Evolutionary conservation across 30 jellyfish, hydroid and myxozoan species (phyloP).

Genomic region (Hydra vulgaris): DNA sequence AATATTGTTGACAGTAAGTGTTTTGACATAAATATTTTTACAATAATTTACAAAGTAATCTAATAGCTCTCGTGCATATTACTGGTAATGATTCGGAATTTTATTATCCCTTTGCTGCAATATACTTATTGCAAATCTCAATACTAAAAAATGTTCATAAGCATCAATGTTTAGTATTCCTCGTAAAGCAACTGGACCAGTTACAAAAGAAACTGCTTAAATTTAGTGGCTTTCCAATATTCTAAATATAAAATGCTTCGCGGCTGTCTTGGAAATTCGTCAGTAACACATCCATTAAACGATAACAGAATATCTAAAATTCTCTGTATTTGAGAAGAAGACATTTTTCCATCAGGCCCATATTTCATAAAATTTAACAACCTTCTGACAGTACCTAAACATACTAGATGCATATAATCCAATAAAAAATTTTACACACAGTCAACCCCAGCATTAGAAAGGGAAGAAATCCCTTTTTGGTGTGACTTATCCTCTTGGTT

Average conservation of each 20-base stretch:
- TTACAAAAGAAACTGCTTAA: background rate
- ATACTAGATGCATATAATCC: background rate
- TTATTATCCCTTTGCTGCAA: background rate
- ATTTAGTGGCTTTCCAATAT: background rate
- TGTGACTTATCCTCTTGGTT: too few species aligned
- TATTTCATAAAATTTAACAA: background rate
- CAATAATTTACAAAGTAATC: too few species aligned
- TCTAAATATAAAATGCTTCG: too few species aligned
- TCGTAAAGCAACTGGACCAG: background rate
- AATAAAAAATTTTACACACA: background rate
- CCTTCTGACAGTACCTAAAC: background rate
- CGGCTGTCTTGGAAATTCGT: too few species aligned
- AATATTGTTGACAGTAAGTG: background rate
- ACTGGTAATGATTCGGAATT: background rate
- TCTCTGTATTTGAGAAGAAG: background rate
- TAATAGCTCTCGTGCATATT: background rate
- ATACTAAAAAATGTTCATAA: background rate
- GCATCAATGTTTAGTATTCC: too few species aligned
- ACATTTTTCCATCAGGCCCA: background rate
- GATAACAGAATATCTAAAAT: too few species aligned
- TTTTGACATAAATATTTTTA: background rate
- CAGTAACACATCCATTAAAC: too few species aligned
- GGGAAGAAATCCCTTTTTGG: constrained; percentile 5
- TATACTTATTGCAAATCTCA: background rate
- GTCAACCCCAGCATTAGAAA: background rate